A percentile compares a stretch with the other conserved stretches of the same genome.
phyloP scores from a whole-genome alignment of 53 echinoderm and acorn worm genomes.

The Holothuria leucospilota region DNA sequence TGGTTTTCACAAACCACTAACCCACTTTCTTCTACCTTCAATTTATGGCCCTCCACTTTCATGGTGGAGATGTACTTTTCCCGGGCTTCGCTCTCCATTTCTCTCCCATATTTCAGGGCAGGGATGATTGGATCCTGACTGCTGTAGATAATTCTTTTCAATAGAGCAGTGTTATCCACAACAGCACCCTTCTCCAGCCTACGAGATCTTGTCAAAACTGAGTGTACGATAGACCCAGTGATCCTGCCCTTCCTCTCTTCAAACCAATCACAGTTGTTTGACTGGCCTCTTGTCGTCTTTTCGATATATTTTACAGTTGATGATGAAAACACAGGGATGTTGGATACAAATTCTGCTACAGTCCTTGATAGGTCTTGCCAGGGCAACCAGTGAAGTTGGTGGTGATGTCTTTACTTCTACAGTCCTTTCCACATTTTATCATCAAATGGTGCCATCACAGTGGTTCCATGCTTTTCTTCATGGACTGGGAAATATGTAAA shows the following conservation, averaged over 20 bases:
- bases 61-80: not conserved
- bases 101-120: conserved; percentile 25
- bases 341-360: not conserved
- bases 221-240: not conserved
- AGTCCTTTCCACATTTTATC: not conserved
- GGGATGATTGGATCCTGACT: not conserved
- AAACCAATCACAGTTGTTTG: not conserved
- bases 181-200: not conserved
- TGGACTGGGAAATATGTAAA: not conserved
- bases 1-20: not conserved
- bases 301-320: not conserved
- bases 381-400: not conserved
- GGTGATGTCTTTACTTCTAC: not conserved
- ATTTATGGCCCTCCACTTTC: not conserved
- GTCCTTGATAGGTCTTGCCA: not conserved
- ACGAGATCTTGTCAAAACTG: not conserved
- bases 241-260: not conserved
- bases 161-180: not conserved
- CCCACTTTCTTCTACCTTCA: not conserved
- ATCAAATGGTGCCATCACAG: no score
- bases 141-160: not conserved
- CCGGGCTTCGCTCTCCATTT: conserved; percentile 5
- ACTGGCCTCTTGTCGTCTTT: not conserved
- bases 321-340: not conserved
- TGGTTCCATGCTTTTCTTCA: no score